Base-by-base conservation (phyloP, 1,140 invertebrate species). In the Parasteatoda tepidariorum region DNA sequence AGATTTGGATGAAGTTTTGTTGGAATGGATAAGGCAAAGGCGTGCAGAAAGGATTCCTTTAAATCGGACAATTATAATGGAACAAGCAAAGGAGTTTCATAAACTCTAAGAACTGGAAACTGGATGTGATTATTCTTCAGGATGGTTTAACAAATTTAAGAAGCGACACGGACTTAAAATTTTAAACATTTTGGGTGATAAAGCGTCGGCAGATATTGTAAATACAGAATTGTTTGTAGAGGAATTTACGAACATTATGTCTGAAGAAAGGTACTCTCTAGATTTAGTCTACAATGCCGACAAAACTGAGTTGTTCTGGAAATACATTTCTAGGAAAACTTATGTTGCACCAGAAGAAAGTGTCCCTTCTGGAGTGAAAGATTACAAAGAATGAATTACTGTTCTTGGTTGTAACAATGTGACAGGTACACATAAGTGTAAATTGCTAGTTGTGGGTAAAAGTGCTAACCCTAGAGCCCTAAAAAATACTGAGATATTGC, bases 231-330 rank as follows among this genome's bases (percentile, higher is more conserved):
- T 30, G n/a, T 28, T 7, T 15, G 5, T 6, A 11, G 62, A 64
- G 13, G 9, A 18, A 18, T 24, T 28, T 24, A 7, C 5, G 55
- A n/a, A 7, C 55, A 82, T n/a, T n/a, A n/a, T n/a, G n/a, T n/a
- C n/a, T n/a, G n/a, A n/a, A n/a, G n/a, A n/a, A n/a, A n/a, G n/a
- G 2, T 62, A 66, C 24, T 9, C 9, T 34, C 75, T 33, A n/a
- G 59, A 79, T 3, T 61, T 33, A 15, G 33, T 79, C n/a, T 79
- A 67, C 26, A 79, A 67, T 79, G 75, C 75, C 11, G 75, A 79
- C 34, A 33, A 79, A 59, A 79, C 62, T 4, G 59, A 33, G 4
- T 79, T 66, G 33, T 79, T 64, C 64, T 79, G 61, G 59, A 30
- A 30, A 28, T 79, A 59, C 31, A 67, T 62, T n/a, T 34, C 75